Evolutionary conservation across 2,888 invertebrate genomes (phyloP), one percentile per base, ranked within the genome.

Genomic region (Pachycephus smyrnensis): DNA sequence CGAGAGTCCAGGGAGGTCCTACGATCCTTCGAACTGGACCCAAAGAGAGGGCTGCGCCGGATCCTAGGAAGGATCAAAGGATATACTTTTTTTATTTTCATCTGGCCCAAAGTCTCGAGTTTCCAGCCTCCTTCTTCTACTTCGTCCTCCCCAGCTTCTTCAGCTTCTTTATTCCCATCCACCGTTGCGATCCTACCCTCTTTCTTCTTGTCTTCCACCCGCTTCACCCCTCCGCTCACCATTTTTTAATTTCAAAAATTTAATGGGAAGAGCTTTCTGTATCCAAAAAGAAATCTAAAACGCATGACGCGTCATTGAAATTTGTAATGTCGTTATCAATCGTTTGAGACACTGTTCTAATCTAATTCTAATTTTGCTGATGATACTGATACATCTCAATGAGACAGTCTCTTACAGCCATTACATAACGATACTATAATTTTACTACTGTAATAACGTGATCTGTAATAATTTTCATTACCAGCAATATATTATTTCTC

Each of bases 1-100:
- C 80, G 84, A 79, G 73, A 80, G 88, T 88, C 89, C 88, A 87
- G 88, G 89, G 90, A 89, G 89, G 90, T 89, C 89, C 88, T 88
- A 78, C 80, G 80, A 80, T 80, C 71, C 71, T 71, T 71, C 55
- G 79, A 81, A 80, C 79, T 74, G 68, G 76, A 75, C 68, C 78
- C 77, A 71, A 76, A 69, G 77, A 37, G 73, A 55, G 74, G 68
- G 40, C 37, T 71, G 73, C 71, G 75, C 55, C 68, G 82, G 85
- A 84, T 84, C 82, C 82, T 84, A 83, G 83, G 83, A 79, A 86
- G 86, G 86, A 86, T 85, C 84, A 87, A 87, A 87, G 85, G 82
- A 86, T 86, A 86, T 85, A 80, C 75, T 82, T 83, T 84, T 85
- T 84, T 85, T 85, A 85, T 83, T 85, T 84, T 78, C 81, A 83